phyloP scores from a whole-genome alignment of 1,140 invertebrate species.

The Brachystomella parvula region DNA sequence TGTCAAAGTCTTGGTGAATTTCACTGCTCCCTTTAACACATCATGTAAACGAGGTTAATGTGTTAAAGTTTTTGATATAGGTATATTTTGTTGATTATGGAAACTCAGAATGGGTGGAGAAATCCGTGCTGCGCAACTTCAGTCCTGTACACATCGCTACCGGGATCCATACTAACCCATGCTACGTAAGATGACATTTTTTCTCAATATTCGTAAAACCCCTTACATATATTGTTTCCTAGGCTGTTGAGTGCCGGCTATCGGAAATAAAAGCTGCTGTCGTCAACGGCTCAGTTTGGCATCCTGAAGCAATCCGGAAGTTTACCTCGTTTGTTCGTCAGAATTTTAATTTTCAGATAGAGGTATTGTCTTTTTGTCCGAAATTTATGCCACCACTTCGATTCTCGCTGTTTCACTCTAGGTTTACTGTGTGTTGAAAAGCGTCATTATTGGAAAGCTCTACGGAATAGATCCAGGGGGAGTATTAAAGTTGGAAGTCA shows the following conservation, averaged over 20 bases:
- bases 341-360: neutral
- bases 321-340: slow-evolving; percentile 5
- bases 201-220: neutral
- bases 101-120: slow-evolving; percentile 44
- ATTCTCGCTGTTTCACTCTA: slow-evolving; percentile 43
- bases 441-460: slow-evolving; percentile 49
- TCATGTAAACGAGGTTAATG: neutral
- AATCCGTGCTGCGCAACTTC: slow-evolving; percentile 13
- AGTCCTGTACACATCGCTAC: neutral
- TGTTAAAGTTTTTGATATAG: slow-evolving; percentile 33
- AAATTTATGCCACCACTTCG: too few relatives aligned
- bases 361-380: too few relatives aligned
- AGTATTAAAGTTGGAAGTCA: slow-evolving; percentile 46
- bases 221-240: neutral
- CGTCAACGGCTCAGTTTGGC: slow-evolving; percentile 28
- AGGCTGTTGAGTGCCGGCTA: slow-evolving; percentile 35
- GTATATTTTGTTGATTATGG: slow-evolving; percentile 75
- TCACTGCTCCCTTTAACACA: too few relatives aligned
- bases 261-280: slow-evolving; percentile 25
- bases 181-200: slow-evolving; percentile 16
- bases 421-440: slow-evolving; percentile 70
- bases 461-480: slow-evolving; percentile 50
- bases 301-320: slow-evolving; percentile 14
- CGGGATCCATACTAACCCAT: neutral
- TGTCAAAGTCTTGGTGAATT: slow-evolving; percentile 16